Evolutionary conservation across 1,140 invertebrate genomes (phyloP), one percentile per base, ranked within the genome.

Genomic region (Drosophila pandora): DNA sequence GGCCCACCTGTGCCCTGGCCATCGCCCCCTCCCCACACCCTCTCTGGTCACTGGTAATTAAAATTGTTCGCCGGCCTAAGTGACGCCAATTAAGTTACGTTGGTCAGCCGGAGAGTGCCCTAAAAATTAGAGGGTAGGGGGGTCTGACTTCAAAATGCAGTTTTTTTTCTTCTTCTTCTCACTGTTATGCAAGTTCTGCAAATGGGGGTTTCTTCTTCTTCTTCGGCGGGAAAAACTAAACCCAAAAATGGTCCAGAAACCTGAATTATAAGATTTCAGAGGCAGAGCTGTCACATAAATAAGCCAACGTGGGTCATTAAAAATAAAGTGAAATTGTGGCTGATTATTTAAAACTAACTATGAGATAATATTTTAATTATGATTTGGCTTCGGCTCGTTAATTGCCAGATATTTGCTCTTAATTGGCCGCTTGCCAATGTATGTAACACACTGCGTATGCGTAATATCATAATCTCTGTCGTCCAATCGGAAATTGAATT

Each of bases 321-420:
- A 82, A 79, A 72, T 84, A 72, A 72, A 84, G 82, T 82, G 82
- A 87, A 87, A 87, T 88, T 88, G 82, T 83, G 67, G 68, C 82
- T 76, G 78, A 87, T 78, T 85, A 80, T 85, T 85, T 74, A 61
- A 83, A 70, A 53, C 37, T 55, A 47, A 61, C 63, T 61, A 49
- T 25, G 58, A 48, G 52, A 70, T 74, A 71, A 68, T 69, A 84
- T 79, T 72, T 79, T 71, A 78, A 70, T 64, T 60, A 87, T 88
- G 70, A 87, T 82, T 88, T 68, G 7, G 21, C 23, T 63, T 63
- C 54, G 67, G 62, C 57, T 71, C 83, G 76, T 87, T 85, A 85
- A 82, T 82, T 82, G 72, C 58, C 56, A 78, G 65, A 64, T 77
- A 82, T 81, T 69, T 74, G 37, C 70, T 30, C 62, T 75, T 72